Evolutionary conservation across 92 coral and sea anemone genomes (phyloP), one percentile per base, ranked within the genome.

Genomic region (Umimayanthus kanabou): DNA sequence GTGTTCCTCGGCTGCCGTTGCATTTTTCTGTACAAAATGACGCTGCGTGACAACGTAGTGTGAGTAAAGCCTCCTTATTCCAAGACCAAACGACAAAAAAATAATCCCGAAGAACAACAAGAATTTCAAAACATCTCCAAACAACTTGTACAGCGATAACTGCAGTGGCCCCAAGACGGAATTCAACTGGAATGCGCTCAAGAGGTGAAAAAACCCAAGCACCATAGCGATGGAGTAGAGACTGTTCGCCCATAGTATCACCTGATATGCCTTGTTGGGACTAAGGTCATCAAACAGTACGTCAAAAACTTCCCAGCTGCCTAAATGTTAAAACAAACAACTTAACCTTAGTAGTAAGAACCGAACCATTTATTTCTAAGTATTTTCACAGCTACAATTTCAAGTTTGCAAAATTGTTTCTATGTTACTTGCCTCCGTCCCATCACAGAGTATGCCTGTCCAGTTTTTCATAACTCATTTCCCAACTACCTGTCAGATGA

Each of bases 61-160:
- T 29, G 98, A 95, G 87, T 95, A 95, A 25, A 95, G 91, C 55
- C 93, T 92, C 61, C 96, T 91, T 80, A 95, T 71, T 61, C 98
- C 93, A 13, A 95, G 78, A 6, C 92, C 95, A 88, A 93, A 95
- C 2, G 98, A 95, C 33, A 93, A 64, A 65, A 95, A 93, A 79
- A 95, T 77, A 28, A 90, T 82, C n/a, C 88, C 91, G 58, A 93
- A 92, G 70, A 95, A 92, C 39, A 92, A 22, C 89, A 95, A 80
- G 66, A 95, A 95, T 91, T 93, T 94, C 18, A 89, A 40, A 15
- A 94, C 95, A 57, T 94, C 98, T 29, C 87, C 88, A 39, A 93
- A 85, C 78, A 94, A 82, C 33, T 80, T 88, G 85, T 94, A 94
- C 58, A 94, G 61, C 25, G 98, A 95, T 20, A 95, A 89, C 85